Percentiles rank a stretch among this genome's conserved stretches.
These are phyloP conservation scores for Parazoanthus atlanticus DNA, from an alignment of 92 coral and sea anemone species.

Conservation along the genomic window DNA sequence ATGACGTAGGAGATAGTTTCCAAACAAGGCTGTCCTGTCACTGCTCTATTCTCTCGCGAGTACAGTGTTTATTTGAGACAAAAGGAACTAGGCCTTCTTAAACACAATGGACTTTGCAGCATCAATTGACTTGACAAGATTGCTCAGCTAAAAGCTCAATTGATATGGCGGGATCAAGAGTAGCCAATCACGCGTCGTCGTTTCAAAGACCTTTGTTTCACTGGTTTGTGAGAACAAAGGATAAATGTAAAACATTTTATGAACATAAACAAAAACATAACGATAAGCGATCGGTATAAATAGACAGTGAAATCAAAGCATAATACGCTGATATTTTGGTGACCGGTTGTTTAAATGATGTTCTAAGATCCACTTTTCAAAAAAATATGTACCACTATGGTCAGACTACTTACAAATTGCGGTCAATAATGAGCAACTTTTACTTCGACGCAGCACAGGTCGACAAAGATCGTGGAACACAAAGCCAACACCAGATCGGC, in stretches of 20 bases:
- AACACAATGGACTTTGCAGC: conserved; percentile 11
- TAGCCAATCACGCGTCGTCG: conserved; percentile 6
- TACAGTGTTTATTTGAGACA: conserved; percentile 26
- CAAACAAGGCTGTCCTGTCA: conserved; percentile 26
- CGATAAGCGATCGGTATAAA: conserved; percentile 4
- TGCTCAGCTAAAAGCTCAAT: conserved; percentile 30
- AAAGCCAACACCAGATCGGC: too few relatives aligned
- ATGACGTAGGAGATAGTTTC: conserved; percentile 30
- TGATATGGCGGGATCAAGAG: conserved; percentile 27
- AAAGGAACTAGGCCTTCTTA: conserved; percentile 23
- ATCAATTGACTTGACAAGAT: conserved; percentile 38
- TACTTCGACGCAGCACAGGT: too few relatives aligned
- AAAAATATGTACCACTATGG: not conserved
- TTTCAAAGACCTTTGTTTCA: conserved; percentile 20
- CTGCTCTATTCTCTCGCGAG: conserved; percentile 28
- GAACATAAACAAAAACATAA: conserved; percentile 33
- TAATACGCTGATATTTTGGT: conserved; percentile 5
- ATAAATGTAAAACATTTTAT: conserved; percentile 4
- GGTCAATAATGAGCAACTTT: too few relatives aligned
- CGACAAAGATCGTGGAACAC: too few relatives aligned
- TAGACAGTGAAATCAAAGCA: conserved; percentile 3
- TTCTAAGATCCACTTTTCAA: too few relatives aligned
- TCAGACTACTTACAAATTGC: too few relatives aligned
- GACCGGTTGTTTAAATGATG: not conserved
- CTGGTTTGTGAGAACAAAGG: conserved; percentile 23